phyloP scores from a whole-genome alignment of 2,888 invertebrate species.

The Stenichneumon culpator region DNA sequence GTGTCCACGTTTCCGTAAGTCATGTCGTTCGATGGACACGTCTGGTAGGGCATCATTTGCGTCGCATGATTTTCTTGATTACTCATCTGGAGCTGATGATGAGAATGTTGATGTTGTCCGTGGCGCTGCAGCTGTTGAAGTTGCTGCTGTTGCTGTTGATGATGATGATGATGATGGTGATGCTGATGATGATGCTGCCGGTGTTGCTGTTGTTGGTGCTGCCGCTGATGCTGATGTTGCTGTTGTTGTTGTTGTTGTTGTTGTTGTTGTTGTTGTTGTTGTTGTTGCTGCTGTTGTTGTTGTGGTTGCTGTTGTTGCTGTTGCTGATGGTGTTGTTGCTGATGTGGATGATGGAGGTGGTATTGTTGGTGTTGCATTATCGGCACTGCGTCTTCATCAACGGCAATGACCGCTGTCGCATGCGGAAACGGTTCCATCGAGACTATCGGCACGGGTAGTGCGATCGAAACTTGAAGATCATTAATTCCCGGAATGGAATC shows the following conservation, averaged over 20 bases:
- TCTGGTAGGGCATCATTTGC: constrained; percentile 79
- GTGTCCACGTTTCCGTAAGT: constrained; percentile 78
- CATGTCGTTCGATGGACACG: constrained; percentile 79
- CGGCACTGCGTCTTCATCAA: constrained; percentile 77
- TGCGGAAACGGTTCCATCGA: constrained; percentile 80
- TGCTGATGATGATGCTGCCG: constrained; percentile 69
- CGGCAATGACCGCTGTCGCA: constrained; percentile 74
- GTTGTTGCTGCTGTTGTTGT: constrained; percentile 66
- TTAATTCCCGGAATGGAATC: constrained; percentile 76
- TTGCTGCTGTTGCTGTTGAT: constrained; percentile 71
- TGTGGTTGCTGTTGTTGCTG: constrained; percentile 70
- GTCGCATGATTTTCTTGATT: constrained; percentile 73
- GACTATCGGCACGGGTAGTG: constrained; percentile 80
- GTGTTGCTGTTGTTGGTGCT: constrained; percentile 74
- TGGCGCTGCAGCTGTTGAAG: constrained; percentile 63
- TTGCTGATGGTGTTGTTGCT: constrained; percentile 65
- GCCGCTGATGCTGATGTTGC: constrained; percentile 71
- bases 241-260: constrained; percentile 72
- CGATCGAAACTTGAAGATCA: constrained; percentile 75
- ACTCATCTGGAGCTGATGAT: constrained; percentile 72
- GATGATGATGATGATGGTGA: constrained; percentile 63
- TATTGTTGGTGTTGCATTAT: constrained; percentile 74
- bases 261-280: no score
- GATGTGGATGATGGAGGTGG: constrained; percentile 70
- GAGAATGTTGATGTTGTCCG: constrained; percentile 71